Conservation (phyloP, 2,888 invertebrate species). For the Calameuta pallipes region DNA sequence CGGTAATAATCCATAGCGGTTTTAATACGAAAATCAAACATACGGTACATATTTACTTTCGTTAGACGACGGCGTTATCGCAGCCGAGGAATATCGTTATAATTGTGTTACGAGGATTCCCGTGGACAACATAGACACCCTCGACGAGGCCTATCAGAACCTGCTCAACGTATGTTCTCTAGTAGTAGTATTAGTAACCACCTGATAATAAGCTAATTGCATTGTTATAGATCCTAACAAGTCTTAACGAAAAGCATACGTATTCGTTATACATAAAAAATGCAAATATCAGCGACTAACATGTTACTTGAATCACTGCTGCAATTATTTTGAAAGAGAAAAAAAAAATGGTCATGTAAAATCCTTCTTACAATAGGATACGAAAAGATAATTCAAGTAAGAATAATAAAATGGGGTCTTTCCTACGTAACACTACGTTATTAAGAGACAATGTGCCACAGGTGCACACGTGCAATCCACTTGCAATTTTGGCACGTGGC, state of each 20-base stretch:
- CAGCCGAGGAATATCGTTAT: conserved; percentile 83
- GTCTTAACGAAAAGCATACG: background rate
- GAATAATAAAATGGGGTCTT: background rate
- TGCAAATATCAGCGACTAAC: conserved; percentile 13
- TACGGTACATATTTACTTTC: background rate
- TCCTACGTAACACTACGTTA: background rate
- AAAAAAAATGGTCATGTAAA: background rate
- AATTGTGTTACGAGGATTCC: conserved; percentile 86
- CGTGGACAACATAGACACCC: conserved; percentile 78
- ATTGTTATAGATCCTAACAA: background rate
- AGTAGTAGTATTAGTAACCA: background rate
- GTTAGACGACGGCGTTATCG: conserved; percentile 79
- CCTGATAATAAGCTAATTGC: background rate
- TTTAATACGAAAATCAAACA: background rate
- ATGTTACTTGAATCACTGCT: background rate
- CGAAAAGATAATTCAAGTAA: background rate
- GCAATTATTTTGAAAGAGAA: background rate
- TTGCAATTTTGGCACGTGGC: background rate
- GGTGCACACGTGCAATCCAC: background rate
- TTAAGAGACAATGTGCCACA: background rate
- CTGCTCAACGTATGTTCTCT: conserved; percentile 76
- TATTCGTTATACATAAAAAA: background rate
- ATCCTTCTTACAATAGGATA: background rate
- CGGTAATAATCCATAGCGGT: background rate
- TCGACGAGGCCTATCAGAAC: conserved; percentile 83